These are phyloP conservation scores for Drosophila monieri DNA, from an alignment of 2,888 invertebrate genomes.

Conservation along the genomic window DNA sequence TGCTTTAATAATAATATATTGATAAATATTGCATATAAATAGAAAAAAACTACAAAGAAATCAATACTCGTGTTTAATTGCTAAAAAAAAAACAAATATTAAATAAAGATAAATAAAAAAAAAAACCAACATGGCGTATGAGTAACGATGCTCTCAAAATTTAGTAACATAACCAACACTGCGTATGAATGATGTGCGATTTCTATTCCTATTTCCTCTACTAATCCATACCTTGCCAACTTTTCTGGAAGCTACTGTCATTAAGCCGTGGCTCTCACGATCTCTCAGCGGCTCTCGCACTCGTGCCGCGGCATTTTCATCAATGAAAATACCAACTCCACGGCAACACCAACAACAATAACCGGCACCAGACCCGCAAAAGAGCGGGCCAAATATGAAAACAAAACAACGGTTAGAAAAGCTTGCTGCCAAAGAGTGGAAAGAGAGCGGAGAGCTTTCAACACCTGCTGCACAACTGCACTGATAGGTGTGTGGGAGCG, in stretches of 20 bases:
- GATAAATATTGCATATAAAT: no score
- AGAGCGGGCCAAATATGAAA: slow-evolving; percentile 32
- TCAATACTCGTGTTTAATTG: background rate
- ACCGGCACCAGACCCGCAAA: slow-evolving; percentile 67
- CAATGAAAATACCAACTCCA: slow-evolving; percentile 64
- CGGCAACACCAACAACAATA: slow-evolving; percentile 59
- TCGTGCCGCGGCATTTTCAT: slow-evolving; percentile 60
- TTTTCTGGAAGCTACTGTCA: slow-evolving; percentile 30
- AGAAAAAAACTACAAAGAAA: background rate
- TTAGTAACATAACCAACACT: background rate
- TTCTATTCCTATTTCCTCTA: background rate
- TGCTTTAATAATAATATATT: background rate
- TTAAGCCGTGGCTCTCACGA: background rate
- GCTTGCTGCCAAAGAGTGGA: slow-evolving; percentile 39
- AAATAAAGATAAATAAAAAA: background rate
- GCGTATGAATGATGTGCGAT: background rate
- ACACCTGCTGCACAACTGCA: slow-evolving; percentile 64
- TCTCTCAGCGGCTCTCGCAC: slow-evolving; percentile 28
- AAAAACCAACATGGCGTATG: background rate
- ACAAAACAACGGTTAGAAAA: slow-evolving; percentile 59
- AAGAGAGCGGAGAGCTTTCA: slow-evolving; percentile 49
- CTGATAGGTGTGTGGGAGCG: slow-evolving; percentile 7
- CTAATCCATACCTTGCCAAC: background rate
- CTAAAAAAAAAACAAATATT: background rate
- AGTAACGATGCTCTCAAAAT: background rate